These are phyloP conservation scores for Psittacula echo DNA, from an alignment of 2,797 vertebrate genomes.

Conservation along the genomic window DNA sequence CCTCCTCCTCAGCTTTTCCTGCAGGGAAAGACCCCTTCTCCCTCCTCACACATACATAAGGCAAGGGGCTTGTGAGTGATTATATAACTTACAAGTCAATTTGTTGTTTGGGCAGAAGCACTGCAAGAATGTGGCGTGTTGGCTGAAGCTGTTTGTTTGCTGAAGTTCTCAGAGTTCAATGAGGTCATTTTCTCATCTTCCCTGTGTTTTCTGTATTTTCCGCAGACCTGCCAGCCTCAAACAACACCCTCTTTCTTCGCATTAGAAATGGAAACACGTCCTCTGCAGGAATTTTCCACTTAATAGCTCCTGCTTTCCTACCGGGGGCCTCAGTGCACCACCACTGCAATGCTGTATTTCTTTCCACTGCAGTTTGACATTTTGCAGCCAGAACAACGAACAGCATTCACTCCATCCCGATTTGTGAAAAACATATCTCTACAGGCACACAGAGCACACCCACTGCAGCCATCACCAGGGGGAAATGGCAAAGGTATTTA, in stretches of 20 bases:
- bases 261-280: constrained; percentile 84
- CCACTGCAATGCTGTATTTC: constrained; percentile 83
- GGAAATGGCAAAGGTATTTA: constrained; percentile 52
- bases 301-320: constrained; percentile 78
- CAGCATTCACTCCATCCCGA: constrained; percentile 74
- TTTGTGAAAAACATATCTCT: constrained; percentile 18
- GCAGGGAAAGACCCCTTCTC: not conserved
- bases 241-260: constrained; percentile 84
- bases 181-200: constrained; percentile 83
- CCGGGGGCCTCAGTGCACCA: constrained; percentile 79
- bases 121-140: constrained; percentile 38
- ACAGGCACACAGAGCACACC: constrained; percentile 1
- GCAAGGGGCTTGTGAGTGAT: not conserved
- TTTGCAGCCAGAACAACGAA: constrained; percentile 80
- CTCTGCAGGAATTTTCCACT: constrained; percentile 87
- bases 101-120: constrained; percentile 21
- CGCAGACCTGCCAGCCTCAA: constrained; percentile 79
- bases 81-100: constrained; percentile 51
- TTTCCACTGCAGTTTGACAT: constrained; percentile 82
- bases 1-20: too few relatives aligned
- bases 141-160: constrained; percentile 71
- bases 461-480: constrained; percentile 39
- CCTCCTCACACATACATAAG: not conserved
- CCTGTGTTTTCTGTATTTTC: constrained; percentile 80
- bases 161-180: constrained; percentile 77